Conservation (phyloP, 2,113 vertebrate species). For the Siniperca knerii region DNA sequence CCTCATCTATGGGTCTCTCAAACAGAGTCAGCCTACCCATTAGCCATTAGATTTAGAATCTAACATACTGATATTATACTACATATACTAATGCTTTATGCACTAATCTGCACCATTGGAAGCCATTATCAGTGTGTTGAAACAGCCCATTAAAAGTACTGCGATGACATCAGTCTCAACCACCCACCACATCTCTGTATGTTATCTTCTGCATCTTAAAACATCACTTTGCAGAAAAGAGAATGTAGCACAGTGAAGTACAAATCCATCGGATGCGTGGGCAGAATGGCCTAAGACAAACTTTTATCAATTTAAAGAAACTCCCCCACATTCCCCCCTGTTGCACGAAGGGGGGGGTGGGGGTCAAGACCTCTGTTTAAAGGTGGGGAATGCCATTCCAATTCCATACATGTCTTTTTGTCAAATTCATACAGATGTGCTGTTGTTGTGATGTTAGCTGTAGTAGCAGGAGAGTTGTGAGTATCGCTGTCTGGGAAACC, state of each 20-base stretch:
- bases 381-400: no score
- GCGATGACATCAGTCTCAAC: constrained; percentile 43
- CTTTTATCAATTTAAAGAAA: constrained; percentile 66
- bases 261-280: constrained; percentile 48
- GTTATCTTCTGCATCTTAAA: constrained; percentile 68
- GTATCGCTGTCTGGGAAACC: no score
- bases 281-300: constrained; percentile 54
- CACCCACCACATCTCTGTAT: constrained; percentile 39
- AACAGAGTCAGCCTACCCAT: not conserved
- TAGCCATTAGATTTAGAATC: not conserved
- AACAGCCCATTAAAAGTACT: constrained; percentile 27
- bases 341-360: no score
- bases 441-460: no score
- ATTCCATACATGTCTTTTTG: no score
- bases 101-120: constrained; percentile 28
- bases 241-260: constrained; percentile 31
- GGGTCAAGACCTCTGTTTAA: constrained; percentile 28
- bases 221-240: constrained; percentile 45
- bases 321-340: constrained; percentile 74
- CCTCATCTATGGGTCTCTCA: not conserved
- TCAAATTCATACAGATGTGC: no score
- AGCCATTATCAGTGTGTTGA: constrained; percentile 20
- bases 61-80: not conserved
- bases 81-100: not conserved
- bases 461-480: no score